These are phyloP conservation scores for Fragum sueziense DNA, from an alignment of 2,888 invertebrate genomes.

Conservation along the genomic window DNA sequence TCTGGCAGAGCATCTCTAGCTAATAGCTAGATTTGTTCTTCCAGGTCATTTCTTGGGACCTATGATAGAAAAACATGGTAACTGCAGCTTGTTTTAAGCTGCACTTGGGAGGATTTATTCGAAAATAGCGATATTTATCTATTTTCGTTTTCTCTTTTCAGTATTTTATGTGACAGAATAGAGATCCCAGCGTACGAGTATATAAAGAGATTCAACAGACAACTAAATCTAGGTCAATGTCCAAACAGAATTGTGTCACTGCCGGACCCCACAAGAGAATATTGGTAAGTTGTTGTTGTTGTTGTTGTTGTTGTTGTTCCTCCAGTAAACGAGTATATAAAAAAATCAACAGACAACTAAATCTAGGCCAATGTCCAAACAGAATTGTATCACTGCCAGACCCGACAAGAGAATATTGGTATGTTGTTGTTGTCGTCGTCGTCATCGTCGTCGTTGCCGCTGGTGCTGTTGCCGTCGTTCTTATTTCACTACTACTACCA, in stretches of 20 bases:
- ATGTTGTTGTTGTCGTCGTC: background rate
- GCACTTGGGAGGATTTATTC: too few relatives aligned
- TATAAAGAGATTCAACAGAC: constrained; percentile 53
- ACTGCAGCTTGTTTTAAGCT: too few relatives aligned
- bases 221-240: constrained; percentile 63
- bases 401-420: constrained; percentile 13
- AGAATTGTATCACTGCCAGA: constrained; percentile 49
- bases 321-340: constrained; percentile 67
- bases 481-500: too few relatives aligned
- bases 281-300: constrained; percentile 18
- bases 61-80: too few relatives aligned
- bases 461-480: too few relatives aligned
- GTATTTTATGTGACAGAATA: constrained; percentile 49
- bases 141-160: too few relatives aligned
- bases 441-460: constrained; percentile 27
- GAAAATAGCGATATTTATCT: too few relatives aligned
- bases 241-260: constrained; percentile 54
- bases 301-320: background rate
- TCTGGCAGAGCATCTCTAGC: too few relatives aligned
- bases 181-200: constrained; percentile 70
- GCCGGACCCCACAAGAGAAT: constrained; percentile 18
- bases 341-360: constrained; percentile 54
- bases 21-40: too few relatives aligned
- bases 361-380: constrained; percentile 64
- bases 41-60: too few relatives aligned